Evolutionary conservation across 2,113 vertebrate genomes (phyloP).

Genomic region (Aleadryas rufinucha): DNA sequence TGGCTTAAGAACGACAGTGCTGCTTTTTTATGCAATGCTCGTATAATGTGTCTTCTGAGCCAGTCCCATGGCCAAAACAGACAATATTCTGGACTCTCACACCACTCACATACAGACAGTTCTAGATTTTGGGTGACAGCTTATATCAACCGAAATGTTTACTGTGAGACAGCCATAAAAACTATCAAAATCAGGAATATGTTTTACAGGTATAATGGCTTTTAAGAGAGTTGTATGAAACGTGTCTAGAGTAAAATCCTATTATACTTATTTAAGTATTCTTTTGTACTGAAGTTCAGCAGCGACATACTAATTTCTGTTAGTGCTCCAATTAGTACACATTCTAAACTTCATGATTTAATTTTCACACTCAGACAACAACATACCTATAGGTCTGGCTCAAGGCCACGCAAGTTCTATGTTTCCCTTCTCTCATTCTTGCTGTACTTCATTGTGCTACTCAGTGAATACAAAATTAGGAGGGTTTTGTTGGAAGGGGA

Average conservation of each 20-base stretch:
- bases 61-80: not conserved
- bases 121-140: not conserved
- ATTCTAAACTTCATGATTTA: slow-evolving; percentile 8
- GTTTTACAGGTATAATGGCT: not conserved
- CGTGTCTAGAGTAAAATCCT: not conserved
- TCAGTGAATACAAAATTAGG: not conserved
- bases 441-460: not conserved
- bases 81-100: not conserved
- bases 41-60: not conserved
- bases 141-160: not conserved
- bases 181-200: not conserved
- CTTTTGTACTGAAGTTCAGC: not conserved
- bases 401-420: not conserved
- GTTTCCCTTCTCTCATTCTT: not conserved
- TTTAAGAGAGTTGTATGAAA: not conserved
- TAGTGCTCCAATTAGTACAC: not conserved
- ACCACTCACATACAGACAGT: not conserved
- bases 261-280: slow-evolving; percentile 4
- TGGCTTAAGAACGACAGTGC: not conserved
- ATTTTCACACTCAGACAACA: slow-evolving; percentile 26
- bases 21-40: not conserved
- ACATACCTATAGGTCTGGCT: not conserved
- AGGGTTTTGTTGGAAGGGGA: not conserved
- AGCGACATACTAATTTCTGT: slow-evolving; percentile 32
- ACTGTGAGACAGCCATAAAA: not conserved